Percentiles rank a stretch among this genome's conserved stretches.
These are phyloP conservation scores for Erebia ligea DNA, from an alignment of 2,888 invertebrate genomes.

Conservation along the genomic window DNA sequence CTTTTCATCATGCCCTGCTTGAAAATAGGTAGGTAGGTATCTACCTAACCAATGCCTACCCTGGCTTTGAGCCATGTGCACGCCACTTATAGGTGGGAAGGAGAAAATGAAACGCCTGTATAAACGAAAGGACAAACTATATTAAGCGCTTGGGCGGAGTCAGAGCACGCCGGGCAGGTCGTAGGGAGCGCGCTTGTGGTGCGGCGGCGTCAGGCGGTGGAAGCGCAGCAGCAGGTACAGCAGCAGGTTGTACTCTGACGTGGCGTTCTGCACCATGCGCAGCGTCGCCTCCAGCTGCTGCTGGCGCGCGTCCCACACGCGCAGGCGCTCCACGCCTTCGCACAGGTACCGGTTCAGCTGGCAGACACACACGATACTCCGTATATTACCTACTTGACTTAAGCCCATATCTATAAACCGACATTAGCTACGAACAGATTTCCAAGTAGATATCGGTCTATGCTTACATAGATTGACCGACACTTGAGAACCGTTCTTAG, in stretches of 20 bases:
- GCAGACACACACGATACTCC: not conserved
- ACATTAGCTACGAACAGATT: no score
- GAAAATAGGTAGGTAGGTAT: no score
- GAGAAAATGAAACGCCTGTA: not conserved
- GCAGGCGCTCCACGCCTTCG: constrained; percentile 22
- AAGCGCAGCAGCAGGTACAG: constrained; percentile 63
- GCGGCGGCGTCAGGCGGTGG: constrained; percentile 47
- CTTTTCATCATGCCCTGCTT: no score
- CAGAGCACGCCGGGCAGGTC: not conserved
- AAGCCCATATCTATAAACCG: no score
- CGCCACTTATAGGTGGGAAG: no score
- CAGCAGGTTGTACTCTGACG: constrained; percentile 69
- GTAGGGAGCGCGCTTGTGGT: not conserved
- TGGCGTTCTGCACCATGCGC: constrained; percentile 50
- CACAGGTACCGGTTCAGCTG: constrained; percentile 30
- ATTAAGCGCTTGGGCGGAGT: not conserved
- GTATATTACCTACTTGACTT: no score
- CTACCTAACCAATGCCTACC: no score
- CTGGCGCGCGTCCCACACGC: constrained; percentile 26
- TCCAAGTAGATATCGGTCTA: no score
- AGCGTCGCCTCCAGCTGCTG: constrained; percentile 29
- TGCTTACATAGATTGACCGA: no score
- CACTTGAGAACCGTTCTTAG: no score
- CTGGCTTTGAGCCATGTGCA: no score
- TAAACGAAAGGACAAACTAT: not conserved